Conservation (phyloP, 2,888 invertebrate species). For the Bhutanitis thaidina region DNA sequence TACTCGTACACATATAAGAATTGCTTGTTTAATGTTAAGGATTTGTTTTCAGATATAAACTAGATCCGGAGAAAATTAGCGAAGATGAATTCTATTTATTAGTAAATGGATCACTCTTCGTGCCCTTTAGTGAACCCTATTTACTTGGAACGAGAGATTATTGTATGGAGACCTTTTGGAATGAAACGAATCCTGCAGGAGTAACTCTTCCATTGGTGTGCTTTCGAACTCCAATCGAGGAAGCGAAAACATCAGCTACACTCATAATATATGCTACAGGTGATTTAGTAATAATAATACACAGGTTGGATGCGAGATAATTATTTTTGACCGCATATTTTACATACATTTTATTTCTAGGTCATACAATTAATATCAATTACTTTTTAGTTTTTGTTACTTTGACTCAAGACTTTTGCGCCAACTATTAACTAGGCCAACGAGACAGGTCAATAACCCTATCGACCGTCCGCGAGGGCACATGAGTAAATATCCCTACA, state of each 20-base stretch:
- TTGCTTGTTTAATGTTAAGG: neutral
- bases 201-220: constrained; percentile 79
- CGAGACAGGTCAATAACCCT: too few species aligned
- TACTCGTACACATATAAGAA: too few species aligned
- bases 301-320: too few species aligned
- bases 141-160: constrained; percentile 75
- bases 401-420: too few species aligned
- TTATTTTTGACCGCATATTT: too few species aligned
- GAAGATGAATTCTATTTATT: constrained; percentile 79
- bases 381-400: too few species aligned
- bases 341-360: too few species aligned
- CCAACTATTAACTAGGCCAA: too few species aligned
- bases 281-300: constrained; percentile 28
- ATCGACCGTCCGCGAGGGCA: too few species aligned
- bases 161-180: constrained; percentile 81
- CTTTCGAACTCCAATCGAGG: constrained; percentile 53
- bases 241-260: constrained; percentile 53
- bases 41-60: constrained; percentile 64
- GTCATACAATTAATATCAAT: too few species aligned
- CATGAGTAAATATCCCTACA: too few species aligned
- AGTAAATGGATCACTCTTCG: constrained; percentile 79
- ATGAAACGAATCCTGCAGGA: constrained; percentile 59
- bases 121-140: constrained; percentile 64
- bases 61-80: constrained; percentile 67
- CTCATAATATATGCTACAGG: constrained; percentile 65